Conservation (phyloP, 2,888 invertebrate genomes). For the Drosophila nigricruria region DNA sequence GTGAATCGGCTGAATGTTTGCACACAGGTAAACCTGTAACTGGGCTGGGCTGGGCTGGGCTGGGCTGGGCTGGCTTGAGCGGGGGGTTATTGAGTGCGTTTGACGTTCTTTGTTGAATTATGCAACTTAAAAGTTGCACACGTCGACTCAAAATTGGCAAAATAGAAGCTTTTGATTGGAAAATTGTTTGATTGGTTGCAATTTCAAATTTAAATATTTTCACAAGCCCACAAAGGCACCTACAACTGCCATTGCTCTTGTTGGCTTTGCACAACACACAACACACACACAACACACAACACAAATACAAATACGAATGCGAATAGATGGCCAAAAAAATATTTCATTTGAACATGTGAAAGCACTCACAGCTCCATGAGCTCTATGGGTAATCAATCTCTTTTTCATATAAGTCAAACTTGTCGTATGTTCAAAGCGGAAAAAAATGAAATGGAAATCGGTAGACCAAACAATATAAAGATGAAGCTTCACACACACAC, state of each 20-base stretch:
- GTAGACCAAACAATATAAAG: slow-evolving; percentile 38
- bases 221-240: slow-evolving; percentile 65
- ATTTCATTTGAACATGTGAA: slow-evolving; percentile 71
- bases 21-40: slow-evolving; percentile 50
- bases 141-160: slow-evolving; percentile 72
- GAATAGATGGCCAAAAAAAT: slow-evolving; percentile 41
- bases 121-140: slow-evolving; percentile 79
- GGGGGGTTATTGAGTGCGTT: slow-evolving; percentile 36
- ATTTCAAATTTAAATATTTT: slow-evolving; percentile 80
- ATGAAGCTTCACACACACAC: slow-evolving; percentile 29
- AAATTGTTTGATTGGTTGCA: slow-evolving; percentile 81
- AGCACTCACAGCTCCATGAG: slow-evolving; percentile 67
- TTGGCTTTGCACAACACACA: slow-evolving; percentile 30
- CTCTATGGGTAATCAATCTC: slow-evolving; percentile 76
- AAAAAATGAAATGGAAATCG: slow-evolving; percentile 52
- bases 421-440: slow-evolving; percentile 43
- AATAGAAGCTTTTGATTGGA: slow-evolving; percentile 79
- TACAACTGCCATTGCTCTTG: slow-evolving; percentile 15
- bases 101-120: slow-evolving; percentile 76
- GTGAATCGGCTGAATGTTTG: slow-evolving; percentile 51
- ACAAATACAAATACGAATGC: slow-evolving; percentile 10
- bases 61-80: slow-evolving; percentile 26
- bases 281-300: slow-evolving; percentile 7
- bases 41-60: slow-evolving; percentile 26
- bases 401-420: slow-evolving; percentile 76